Conservation (phyloP, 2,113 vertebrate genomes). For the Apaloderma vittatum region DNA sequence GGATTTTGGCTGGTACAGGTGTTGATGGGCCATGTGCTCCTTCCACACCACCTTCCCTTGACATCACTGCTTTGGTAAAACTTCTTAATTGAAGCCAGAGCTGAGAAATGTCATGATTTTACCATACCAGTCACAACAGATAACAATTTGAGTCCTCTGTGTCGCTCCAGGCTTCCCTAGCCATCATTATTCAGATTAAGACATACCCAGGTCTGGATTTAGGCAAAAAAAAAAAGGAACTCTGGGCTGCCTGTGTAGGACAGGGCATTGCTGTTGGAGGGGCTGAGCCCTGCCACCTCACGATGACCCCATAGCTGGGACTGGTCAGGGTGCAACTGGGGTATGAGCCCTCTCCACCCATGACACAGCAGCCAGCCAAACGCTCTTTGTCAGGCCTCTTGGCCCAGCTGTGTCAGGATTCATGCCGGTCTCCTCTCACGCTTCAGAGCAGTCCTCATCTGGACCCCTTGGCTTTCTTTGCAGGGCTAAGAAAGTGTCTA, state of each 20-base stretch:
- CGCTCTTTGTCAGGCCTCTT: not conserved
- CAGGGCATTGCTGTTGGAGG: not conserved
- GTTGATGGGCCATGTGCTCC: not conserved
- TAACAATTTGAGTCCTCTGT: not conserved
- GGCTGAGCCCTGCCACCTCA: not conserved
- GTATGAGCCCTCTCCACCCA: not conserved
- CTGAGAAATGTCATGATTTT: not conserved
- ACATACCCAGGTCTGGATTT: not conserved
- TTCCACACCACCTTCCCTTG: not conserved
- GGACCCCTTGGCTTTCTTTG: not conserved
- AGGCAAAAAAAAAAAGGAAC: not conserved
- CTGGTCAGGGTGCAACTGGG: not conserved
- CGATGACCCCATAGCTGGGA: not conserved
- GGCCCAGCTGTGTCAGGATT: not conserved
- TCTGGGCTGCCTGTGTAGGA: not conserved
- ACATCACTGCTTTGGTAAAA: not conserved
- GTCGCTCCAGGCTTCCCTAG: not conserved
- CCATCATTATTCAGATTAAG: not conserved
- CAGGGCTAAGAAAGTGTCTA: not conserved
- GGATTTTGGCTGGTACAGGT: not conserved
- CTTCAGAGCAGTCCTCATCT: not conserved
- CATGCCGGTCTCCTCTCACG: fast-evolving
- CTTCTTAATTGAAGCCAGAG: not conserved
- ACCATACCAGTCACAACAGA: fast-evolving
- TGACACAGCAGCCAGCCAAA: not conserved